Evolutionary conservation across 2,888 invertebrate species (phyloP).

Genomic region (Sminthurinus aureus): DNA sequence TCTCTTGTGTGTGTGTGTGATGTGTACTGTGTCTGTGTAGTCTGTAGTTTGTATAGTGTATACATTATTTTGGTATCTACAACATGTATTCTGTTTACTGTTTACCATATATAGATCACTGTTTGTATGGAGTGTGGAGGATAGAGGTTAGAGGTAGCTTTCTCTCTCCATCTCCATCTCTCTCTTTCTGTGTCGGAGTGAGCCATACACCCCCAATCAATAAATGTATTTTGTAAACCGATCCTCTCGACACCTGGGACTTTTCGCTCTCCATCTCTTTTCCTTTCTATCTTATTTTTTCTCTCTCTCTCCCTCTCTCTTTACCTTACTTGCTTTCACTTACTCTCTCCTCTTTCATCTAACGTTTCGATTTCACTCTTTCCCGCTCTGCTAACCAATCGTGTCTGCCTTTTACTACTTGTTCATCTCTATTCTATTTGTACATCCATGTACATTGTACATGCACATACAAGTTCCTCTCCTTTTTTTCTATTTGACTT

Average conservation of each 20-base stretch:
- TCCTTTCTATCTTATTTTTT: not conserved
- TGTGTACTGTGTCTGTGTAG: no score
- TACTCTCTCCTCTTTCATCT: not conserved
- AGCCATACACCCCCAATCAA: conserved; percentile 42
- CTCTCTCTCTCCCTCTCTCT: not conserved
- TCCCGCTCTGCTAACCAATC: conserved; percentile 37
- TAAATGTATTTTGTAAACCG: conserved; percentile 52
- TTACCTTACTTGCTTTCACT: not conserved
- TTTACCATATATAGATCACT: not conserved
- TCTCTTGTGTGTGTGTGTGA: not conserved
- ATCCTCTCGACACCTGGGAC: conserved; percentile 49
- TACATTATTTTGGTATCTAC: no score
- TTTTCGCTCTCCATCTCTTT: conserved; percentile 28
- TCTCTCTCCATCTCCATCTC: not conserved
- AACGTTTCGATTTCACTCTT: conserved; percentile 29
- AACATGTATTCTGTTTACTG: not conserved
- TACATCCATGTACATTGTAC: not conserved
- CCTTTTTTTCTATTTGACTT: not conserved
- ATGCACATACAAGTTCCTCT: no score
- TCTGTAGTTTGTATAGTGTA: not conserved
- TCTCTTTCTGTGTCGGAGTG: not conserved
- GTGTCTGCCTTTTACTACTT: not conserved
- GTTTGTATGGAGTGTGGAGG: not conserved
- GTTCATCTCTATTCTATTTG: not conserved
- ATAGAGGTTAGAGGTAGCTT: not conserved